A percentile compares a stretch with the other conserved stretches of the same genome.
Evolutionary conservation across 1,140 invertebrate species (phyloP).

Genomic region (Calosoma granatense): DNA sequence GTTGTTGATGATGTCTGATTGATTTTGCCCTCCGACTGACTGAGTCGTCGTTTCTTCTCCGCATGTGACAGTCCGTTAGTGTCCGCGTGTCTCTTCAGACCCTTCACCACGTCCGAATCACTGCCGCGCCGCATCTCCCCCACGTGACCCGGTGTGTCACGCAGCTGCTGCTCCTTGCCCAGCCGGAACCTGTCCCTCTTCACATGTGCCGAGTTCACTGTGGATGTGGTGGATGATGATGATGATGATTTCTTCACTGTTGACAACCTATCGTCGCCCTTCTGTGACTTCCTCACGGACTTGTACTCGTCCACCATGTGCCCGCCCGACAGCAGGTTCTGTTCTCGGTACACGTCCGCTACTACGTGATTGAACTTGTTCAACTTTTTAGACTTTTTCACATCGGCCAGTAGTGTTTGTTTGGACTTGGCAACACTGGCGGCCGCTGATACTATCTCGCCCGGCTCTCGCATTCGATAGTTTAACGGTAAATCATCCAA

Average conservation of each 20-base stretch:
- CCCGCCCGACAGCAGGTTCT: conserved; percentile 37
- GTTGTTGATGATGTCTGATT: no score
- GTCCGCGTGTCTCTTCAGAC: conserved; percentile 35
- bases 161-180: conserved; percentile 29
- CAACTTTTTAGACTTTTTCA: conserved; percentile 28
- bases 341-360: conserved; percentile 37
- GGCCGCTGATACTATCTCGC: conserved; percentile 11
- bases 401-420: conserved; percentile 12
- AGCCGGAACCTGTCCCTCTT: conserved; percentile 15
- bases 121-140: conserved; percentile 40
- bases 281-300: neutral
- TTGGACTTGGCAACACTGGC: conserved; percentile 18
- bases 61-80: conserved; percentile 36
- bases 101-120: conserved; percentile 32
- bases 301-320: conserved; percentile 12
- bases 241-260: neutral
- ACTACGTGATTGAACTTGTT: conserved; percentile 37
- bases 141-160: conserved; percentile 18
- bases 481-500: conserved; percentile 36
- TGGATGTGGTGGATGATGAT: neutral
- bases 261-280: neutral
- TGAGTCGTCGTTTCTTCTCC: conserved; percentile 44
- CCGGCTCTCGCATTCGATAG: conserved; percentile 9
- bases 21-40: conserved; percentile 27
- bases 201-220: neutral